A percentile compares a stretch with the other conserved stretches of the same genome.
Conservation (phyloP, 2,888 invertebrate genomes). For the Idaea straminata region DNA sequence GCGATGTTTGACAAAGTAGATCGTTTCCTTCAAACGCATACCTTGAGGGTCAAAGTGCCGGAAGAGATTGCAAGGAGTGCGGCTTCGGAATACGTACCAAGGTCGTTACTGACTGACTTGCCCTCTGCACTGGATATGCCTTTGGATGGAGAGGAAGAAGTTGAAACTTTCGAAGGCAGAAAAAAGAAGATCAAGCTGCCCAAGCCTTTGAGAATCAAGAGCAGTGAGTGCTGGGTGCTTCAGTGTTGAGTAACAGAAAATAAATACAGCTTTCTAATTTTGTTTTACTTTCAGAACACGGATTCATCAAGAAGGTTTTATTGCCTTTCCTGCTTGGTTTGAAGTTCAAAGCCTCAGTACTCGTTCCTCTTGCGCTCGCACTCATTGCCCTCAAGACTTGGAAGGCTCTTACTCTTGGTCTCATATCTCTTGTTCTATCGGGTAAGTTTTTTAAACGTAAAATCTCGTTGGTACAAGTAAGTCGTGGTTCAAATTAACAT, state of each 20-base stretch:
- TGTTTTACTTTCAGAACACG: constrained; percentile 82
- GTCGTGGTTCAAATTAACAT: not conserved
- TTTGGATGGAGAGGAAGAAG: constrained; percentile 80
- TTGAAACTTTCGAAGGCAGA: constrained; percentile 69
- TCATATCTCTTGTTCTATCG: constrained; percentile 90
- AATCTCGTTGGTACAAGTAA: not conserved
- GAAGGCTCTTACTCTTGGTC: constrained; percentile 92
- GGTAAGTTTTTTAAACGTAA: constrained; percentile 63
- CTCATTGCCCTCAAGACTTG: constrained; percentile 93
- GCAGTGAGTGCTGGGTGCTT: constrained; percentile 52
- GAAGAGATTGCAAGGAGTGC: constrained; percentile 80
- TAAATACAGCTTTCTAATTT: constrained; percentile 5
- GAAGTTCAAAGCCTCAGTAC: constrained; percentile 91
- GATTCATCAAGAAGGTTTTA: constrained; percentile 90
- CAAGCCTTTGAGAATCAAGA: constrained; percentile 75
- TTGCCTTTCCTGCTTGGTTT: constrained; percentile 92
- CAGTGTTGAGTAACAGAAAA: not conserved
- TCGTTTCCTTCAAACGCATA: constrained; percentile 86
- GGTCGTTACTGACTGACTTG: constrained; percentile 81
- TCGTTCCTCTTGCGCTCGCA: constrained; percentile 89
- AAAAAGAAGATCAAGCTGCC: constrained; percentile 77
- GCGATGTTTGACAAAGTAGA: constrained; percentile 87
- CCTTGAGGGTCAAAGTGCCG: constrained; percentile 87
- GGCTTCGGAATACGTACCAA: constrained; percentile 81
- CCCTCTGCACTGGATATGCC: constrained; percentile 86